Evolutionary conservation across 1,140 invertebrate genomes (phyloP), one percentile per base, ranked within the genome.

Genomic region (Heliothis virescens): DNA sequence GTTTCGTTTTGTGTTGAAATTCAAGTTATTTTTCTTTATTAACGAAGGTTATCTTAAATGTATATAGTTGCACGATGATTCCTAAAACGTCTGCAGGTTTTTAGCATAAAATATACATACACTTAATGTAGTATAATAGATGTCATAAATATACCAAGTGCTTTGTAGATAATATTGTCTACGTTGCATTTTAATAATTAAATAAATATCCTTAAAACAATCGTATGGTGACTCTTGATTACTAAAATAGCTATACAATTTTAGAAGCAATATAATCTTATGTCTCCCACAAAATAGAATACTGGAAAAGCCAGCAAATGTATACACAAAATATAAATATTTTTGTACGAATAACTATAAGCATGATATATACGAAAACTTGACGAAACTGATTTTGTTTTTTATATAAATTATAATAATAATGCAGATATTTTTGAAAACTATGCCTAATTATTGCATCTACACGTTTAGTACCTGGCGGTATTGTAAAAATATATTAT

Each of bases 391-490:
- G 34, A 41, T 41, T 41, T 41, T 41, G 5, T 41, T 41, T 2
- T 34, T 34, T 41, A 9, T 41, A 9, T 41, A 41, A 41, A 41
- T 7, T 41, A 41, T 41, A 41, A 41, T 41, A 9, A 41, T 7
- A 9, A 7, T 41, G 34, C 34, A 41, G 1, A 2, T 62, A 62
- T 62, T 62, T 34, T 62, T 62, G 26, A 62, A 62, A 62, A 48
- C 21, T 65, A 41, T 18, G 69, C 52, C 55, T 74, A 60, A 62
- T 11, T 74, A n/a, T 29, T 41, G 16, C 59, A 60, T 60, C 15
- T 74, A 59, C 71, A 29, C 26, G n/a, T 47, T 69, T 48, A 47
- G 65, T 79, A 79, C 65, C 76, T 79, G 53, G 12, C 18, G 76
- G 53, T 71, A 57, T 50, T 59, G n/a, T 69, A 52, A 59, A 48